Base-by-base conservation (phyloP, 2,888 invertebrate species). In the Sympetrum striolatum region DNA sequence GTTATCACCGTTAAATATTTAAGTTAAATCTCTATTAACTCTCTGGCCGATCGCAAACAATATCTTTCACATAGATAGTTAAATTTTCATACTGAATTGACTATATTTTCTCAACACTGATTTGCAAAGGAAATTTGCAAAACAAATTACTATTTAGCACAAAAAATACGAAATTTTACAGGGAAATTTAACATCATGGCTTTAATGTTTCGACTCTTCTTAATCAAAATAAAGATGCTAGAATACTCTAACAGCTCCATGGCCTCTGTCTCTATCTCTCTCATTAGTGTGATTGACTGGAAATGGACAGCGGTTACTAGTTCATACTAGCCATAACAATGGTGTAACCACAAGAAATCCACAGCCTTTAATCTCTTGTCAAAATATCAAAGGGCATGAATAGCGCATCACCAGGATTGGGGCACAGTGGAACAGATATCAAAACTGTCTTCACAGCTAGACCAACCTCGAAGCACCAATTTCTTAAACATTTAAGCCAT, bases 391-490 rank as follows among this genome's bases (percentile, higher is more conserved):
- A 86, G 86, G 86, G 58, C 86, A 86, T 64, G 58, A 86, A 86
- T 86, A 86, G 86, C 58, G 86, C 86, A 86, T 86, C 86, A 86
- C 86, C 86, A 86, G 86, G 86, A 86, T 37, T 25, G 81, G 86
- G 86, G 73, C 86, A 86, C 86, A 86, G 60, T 86, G 86, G 86
- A 86, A 86, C 86, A 86, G 86, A 86, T 86, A 86, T 86, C 86
- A 86, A 86, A 86, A 86, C 86, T 37, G 60, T 37, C 86, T 86
- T 86, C 86, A 64, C 60, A 86, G 60, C 86, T 86, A 60, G 86
- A 86, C 86, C 60, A 86, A 86, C 86, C 81, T 81, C 60, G 37
- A 60, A 86, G 86, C 86, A 86, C 86, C 86, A 86, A 86, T 18
- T 53, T 53, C 35, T 86, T 18, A 58, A 86, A 86, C 60, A 86